Conservation (phyloP, 2,113 vertebrate species). For the Tringa solitaria region DNA sequence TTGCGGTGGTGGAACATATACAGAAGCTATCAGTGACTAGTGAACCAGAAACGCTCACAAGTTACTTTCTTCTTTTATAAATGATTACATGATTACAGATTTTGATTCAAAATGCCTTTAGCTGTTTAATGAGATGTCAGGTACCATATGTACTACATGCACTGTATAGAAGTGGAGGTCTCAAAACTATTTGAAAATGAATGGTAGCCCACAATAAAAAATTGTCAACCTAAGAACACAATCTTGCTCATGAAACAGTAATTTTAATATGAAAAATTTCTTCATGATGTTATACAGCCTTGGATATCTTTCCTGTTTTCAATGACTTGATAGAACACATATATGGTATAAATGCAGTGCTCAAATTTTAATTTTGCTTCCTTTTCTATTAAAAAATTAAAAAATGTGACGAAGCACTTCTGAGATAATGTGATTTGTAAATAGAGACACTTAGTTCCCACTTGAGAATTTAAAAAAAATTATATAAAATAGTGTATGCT, state of each 20-base stretch:
- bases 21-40: not conserved
- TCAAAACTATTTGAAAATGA: not conserved
- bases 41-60: not conserved
- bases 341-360: not conserved
- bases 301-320: not conserved
- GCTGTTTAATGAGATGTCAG: not conserved
- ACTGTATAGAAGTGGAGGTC: not conserved
- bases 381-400: not conserved
- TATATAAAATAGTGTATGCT: not conserved
- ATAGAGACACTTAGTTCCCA: not conserved
- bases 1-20: not conserved
- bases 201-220: not conserved
- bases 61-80: not conserved
- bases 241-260: not conserved
- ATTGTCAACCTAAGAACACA: not conserved
- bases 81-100: not conserved
- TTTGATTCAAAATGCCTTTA: conserved; percentile 15
- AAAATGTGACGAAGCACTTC: not conserved
- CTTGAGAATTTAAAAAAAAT: not conserved
- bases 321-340: not conserved
- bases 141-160: not conserved
- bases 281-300: not conserved
- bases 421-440: not conserved
- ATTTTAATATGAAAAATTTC: not conserved
- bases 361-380: not conserved